Percentiles rank a stretch among this genome's conserved stretches.
Evolutionary conservation across 1,140 invertebrate species (phyloP).

Genomic region (Brachionus asplanchnoidis): DNA sequence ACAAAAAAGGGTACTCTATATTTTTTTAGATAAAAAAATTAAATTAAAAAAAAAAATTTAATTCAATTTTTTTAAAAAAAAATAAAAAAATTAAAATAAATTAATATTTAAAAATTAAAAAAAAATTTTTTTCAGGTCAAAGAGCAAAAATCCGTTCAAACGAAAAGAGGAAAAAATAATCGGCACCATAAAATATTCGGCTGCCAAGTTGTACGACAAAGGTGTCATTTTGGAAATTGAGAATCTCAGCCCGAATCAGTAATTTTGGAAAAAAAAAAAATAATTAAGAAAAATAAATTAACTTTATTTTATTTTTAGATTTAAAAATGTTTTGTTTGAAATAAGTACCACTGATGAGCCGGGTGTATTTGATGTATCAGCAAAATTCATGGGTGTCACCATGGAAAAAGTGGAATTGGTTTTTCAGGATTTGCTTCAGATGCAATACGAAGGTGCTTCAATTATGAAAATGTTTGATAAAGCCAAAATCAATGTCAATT

Average conservation of each 20-base stretch:
- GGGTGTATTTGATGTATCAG: slow-evolving; percentile 68
- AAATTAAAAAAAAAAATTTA: too few relatives aligned
- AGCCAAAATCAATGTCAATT: slow-evolving; percentile 73
- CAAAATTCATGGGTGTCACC: slow-evolving; percentile 73
- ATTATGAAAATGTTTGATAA: slow-evolving; percentile 75
- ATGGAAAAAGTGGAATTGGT: slow-evolving; percentile 72
- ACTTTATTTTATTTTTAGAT: slow-evolving; percentile 49
- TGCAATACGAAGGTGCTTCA: slow-evolving; percentile 72
- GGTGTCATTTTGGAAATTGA: slow-evolving; percentile 71
- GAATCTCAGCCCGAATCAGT: slow-evolving; percentile 60
- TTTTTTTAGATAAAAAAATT: too few relatives aligned
- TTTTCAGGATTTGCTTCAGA: slow-evolving; percentile 67
- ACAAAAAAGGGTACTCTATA: neutral
- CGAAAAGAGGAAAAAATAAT: slow-evolving; percentile 50
- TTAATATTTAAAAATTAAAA: too few relatives aligned
- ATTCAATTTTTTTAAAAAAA: too few relatives aligned
- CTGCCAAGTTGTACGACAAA: slow-evolving; percentile 68
- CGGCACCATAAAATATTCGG: slow-evolving; percentile 67
- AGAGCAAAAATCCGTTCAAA: slow-evolving; percentile 41
- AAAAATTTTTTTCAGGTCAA: neutral
- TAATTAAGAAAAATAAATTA: slow-evolving; percentile 19
- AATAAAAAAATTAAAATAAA: too few relatives aligned
- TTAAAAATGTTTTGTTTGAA: slow-evolving; percentile 74
- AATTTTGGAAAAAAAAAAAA: slow-evolving; percentile 44
- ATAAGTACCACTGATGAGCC: slow-evolving; percentile 66